Percentiles rank a stretch among this genome's conserved stretches.
These are phyloP conservation scores for Drosophila novamexicana DNA, from an alignment of 1,140 invertebrate species.

Conservation along the genomic window DNA sequence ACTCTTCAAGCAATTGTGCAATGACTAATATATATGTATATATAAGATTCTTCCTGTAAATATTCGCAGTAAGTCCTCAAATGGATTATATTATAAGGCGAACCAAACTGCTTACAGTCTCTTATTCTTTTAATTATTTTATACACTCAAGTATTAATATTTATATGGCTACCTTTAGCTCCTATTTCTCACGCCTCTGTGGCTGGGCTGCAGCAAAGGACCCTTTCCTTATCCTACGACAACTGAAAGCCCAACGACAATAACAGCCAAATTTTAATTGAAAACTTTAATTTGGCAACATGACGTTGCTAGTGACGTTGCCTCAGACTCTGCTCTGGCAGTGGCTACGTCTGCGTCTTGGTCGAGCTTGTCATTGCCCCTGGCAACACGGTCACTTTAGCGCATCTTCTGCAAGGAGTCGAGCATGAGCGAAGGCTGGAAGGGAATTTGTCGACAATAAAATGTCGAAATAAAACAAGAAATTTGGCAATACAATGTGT, in stretches of 20 bases:
- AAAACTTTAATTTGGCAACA: slow-evolving; percentile 81
- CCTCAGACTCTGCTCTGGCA: slow-evolving; percentile 1
- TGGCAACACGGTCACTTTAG: slow-evolving; percentile 52
- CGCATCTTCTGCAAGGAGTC: slow-evolving; percentile 59
- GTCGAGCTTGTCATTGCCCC: slow-evolving; percentile 73
- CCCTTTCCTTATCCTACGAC: not conserved
- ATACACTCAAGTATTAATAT: not conserved
- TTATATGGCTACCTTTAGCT: not conserved
- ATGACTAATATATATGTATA: too few species aligned
- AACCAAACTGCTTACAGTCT: too few species aligned
- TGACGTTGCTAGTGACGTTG: slow-evolving; percentile 30
- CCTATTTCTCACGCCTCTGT: slow-evolving; percentile 10
- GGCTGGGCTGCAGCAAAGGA: not conserved
- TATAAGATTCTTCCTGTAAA: too few species aligned
- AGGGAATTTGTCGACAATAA: slow-evolving; percentile 65
- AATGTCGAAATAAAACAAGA: slow-evolving; percentile 79
- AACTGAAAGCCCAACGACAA: slow-evolving; percentile 47
- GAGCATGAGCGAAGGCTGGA: slow-evolving; percentile 30
- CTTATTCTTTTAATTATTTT: not conserved
- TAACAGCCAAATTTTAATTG: slow-evolving; percentile 77
- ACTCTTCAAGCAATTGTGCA: too few species aligned
- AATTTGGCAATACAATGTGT: slow-evolving; percentile 42
- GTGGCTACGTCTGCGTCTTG: slow-evolving; percentile 60
- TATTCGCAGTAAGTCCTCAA: too few species aligned
- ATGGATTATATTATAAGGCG: too few species aligned